These are phyloP conservation scores for Hemibagrus guttatus DNA, from an alignment of 2,797 vertebrate species.

Conservation along the genomic window DNA sequence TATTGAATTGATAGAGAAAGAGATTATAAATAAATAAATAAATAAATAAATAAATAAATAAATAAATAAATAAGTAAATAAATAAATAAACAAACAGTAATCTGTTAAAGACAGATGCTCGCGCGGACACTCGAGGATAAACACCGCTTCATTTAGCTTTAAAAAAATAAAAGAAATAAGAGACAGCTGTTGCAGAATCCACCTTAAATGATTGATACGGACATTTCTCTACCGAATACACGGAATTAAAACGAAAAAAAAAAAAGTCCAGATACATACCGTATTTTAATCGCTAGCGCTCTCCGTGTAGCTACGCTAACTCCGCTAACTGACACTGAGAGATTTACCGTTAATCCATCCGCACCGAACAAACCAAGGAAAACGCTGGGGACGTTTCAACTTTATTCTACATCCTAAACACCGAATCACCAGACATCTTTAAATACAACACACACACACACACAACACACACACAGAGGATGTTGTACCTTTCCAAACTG, in stretches of 20 bases:
- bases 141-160: background rate
- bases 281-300: background rate
- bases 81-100: background rate
- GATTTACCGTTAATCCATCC: slow-evolving; percentile 2
- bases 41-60: background rate
- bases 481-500: background rate
- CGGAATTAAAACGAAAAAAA: too few relatives aligned
- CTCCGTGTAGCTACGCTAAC: background rate
- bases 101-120: background rate
- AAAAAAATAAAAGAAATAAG: background rate
- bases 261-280: background rate
- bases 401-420: background rate
- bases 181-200: background rate
- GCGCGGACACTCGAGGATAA: background rate
- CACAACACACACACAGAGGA: background rate
- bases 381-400: background rate
- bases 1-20: background rate
- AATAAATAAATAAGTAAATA: too few relatives aligned
- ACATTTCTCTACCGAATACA: background rate
- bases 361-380: background rate
- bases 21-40: too few relatives aligned
- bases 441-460: background rate
- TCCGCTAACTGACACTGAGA: slow-evolving; percentile 1
- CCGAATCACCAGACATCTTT: background rate
- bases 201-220: rapidly evolving